Percentiles rank a stretch among this genome's conserved stretches.
Conservation (phyloP, 2,113 vertebrate species). For the Bos taurus region ARS-UCD2.0 NC_037330.1:114127501-114128000, state of each 20-base stretch:
- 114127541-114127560: background rate
- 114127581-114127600: background rate
- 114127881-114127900: background rate
- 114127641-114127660: background rate
- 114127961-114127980: background rate
- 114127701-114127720: background rate
- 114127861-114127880: background rate
- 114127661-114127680: background rate
- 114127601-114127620: background rate
- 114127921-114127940: rapidly evolving
- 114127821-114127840: background rate
- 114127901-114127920: background rate
- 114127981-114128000: background rate
- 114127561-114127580: background rate
- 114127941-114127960: background rate
- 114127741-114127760: background rate
- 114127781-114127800: background rate
- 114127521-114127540: too few relatives aligned
- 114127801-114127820: background rate
- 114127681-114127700: background rate
- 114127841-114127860: background rate
- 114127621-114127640: too few relatives aligned
- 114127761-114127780: rapidly evolving
- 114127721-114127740: rapidly evolving
- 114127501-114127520: background rate